Base-by-base conservation (phyloP, 2,888 invertebrate species). In the Rugalucina vietnamica region DNA sequence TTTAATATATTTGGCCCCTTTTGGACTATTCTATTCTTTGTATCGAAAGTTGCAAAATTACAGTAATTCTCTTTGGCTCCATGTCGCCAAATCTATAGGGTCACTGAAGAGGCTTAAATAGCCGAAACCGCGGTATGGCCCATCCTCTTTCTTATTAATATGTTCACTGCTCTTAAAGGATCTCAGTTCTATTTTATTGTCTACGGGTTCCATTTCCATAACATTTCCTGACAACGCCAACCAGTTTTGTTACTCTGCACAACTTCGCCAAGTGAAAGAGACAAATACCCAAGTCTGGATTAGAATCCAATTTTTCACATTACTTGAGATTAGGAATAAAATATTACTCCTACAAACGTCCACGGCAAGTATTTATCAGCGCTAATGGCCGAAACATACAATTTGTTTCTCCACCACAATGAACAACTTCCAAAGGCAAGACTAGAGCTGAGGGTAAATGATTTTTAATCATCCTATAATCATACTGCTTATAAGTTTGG, bases 401-500 rank as follows among this genome's bases (percentile, higher is more conserved):
- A 60, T 60, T 60, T 60, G 60, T 60, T 60, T 60, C n/a, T 24
- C 29, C 60, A 29, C 60, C 60, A 60, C 60, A 60, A 60, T 60
- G 60, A 60, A 60, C 60, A 60, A 60, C 27, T 60, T 29, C 60
- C 8, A 24, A 60, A 60, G 29, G 24, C 60, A n/a, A 60, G 60
- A 27, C 60, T 60, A 12, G 60, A 5, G 24, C 60, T 29, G 60
- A 5, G 60, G 60, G 60, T 60, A 60, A 60, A 60, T 60, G 60
- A 60, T 60, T 60, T 74, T 82, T 87, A 84, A 87, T 85, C 82
- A 85, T 78, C 76, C 80, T 82, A 77, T 82, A 82, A 87, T 85
- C 78, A 87, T 81, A 76, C 78, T 72, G 80, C 60, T 60, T 60
- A 60, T 60, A 60, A 24, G 60, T 73, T 72, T 72, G 77, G 77